Evolutionary conservation across 1,140 invertebrate species (phyloP).

Genomic region (Bemisia tabaci): DNA sequence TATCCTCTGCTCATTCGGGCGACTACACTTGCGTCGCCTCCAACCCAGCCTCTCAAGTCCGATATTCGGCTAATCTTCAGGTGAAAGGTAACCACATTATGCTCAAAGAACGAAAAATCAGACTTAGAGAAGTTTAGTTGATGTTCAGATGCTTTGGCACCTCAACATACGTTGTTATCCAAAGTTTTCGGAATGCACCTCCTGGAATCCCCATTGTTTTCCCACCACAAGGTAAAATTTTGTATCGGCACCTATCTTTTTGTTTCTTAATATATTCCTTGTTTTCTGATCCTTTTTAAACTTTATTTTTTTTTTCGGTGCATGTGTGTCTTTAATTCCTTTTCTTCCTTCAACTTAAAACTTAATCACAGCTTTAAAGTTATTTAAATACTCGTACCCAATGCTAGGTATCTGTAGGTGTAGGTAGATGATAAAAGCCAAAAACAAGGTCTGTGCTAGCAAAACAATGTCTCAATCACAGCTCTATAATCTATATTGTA

Average conservation of each 20-base stretch:
- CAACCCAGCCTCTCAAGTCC: conserved; percentile 61
- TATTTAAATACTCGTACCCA: no score
- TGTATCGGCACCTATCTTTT: background rate
- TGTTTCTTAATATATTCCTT: background rate
- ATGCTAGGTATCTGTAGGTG: no score
- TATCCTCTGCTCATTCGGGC: conserved; percentile 56
- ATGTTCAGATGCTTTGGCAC: conserved; percentile 36
- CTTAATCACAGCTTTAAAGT: no score
- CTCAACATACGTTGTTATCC: conserved; percentile 10
- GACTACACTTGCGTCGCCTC: conserved; percentile 69
- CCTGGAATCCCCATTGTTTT: conserved; percentile 37
- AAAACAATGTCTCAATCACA: no score
- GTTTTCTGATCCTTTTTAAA: no score
- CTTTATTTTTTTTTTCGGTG: no score
- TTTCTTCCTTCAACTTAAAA: no score
- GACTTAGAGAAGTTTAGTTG: conserved; percentile 23
- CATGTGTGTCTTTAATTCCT: no score
- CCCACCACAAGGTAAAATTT: conserved; percentile 34
- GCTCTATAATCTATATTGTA: no score
- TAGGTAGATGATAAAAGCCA: no score
- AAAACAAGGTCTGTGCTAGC: no score
- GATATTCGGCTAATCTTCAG: conserved; percentile 62
- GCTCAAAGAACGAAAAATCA: background rate
- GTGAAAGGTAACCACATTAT: conserved; percentile 61
- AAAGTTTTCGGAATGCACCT: conserved; percentile 37